Evolutionary conservation across 2,888 invertebrate genomes (phyloP).

Genomic region (Plebejus argus): DNA sequence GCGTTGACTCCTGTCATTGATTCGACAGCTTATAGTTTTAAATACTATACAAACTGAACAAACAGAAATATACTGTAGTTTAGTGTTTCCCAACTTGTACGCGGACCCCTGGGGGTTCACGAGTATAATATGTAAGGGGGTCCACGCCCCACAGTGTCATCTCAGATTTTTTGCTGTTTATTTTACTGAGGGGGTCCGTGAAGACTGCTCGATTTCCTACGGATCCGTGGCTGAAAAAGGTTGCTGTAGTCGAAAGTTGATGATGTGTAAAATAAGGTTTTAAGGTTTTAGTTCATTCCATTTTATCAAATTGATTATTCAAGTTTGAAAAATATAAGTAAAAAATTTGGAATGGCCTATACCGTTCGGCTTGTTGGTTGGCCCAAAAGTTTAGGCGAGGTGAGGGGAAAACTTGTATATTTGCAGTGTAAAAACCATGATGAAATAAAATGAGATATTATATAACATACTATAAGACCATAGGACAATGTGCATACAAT

Average conservation of each 20-base stretch:
- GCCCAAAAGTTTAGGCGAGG: background rate
- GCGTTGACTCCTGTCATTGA: background rate
- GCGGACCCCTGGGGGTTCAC: too few species aligned
- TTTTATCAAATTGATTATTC: background rate
- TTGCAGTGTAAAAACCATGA: slow-evolving; percentile 27
- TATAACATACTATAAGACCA: slow-evolving; percentile 23
- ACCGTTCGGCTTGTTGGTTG: background rate
- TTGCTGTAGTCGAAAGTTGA: background rate
- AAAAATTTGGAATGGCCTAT: background rate
- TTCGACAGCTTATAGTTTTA: background rate
- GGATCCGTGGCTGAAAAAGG: too few species aligned
- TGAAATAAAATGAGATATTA: slow-evolving; percentile 7
- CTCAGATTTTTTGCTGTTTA: too few species aligned
- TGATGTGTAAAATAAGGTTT: background rate
- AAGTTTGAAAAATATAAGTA: background rate
- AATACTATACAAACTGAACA: background rate
- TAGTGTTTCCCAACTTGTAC: too few species aligned
- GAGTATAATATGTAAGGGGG: too few species aligned
- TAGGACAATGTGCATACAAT: slow-evolving; percentile 28
- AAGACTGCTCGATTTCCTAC: background rate
- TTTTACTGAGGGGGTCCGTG: too few species aligned
- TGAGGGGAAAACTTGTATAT: slow-evolving; percentile 15
- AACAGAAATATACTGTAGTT: background rate
- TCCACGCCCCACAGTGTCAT: too few species aligned
- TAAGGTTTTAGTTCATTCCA: slow-evolving; percentile 13